Base-by-base conservation (phyloP, 2,113 vertebrate species). In the Panthera leo region DNA sequence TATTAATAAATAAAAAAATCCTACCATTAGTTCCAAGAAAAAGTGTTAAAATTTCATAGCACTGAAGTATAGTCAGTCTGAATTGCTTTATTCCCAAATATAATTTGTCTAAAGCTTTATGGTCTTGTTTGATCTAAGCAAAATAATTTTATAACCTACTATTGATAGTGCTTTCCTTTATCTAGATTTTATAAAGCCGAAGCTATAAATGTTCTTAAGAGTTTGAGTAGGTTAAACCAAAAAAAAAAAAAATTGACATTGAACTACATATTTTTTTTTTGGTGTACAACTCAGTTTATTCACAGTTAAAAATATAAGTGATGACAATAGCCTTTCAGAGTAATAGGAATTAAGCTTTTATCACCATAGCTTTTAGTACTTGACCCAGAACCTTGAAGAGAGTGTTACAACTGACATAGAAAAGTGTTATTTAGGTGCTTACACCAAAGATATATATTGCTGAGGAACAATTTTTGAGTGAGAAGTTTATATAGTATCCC, bases 381-480 rank as follows among this genome's bases (percentile, higher is more conserved):
- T 94, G 71, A 91, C 93, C 55, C 42, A 85, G 45, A 93, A 80
- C 36, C 42, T 76, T 76, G 25, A 86, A 83, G 65, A 89, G 53
- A 96, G 36, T 7, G n/a, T 96, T 93, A 83, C 25, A 91, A 12
- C 36, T 91, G 39, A 85, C 29, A 84, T 36, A 92, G 75, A 48
- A 55, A 82, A 91, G n/a, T 82, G 7, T 55, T 76, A 78, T 71
- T 91, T 82, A 71, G 90, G 65, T 91, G 48, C 36, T 96, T 73
- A 13, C 4, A 51, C 21, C 39, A 68, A 96, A 95, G 27, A 91
- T 76, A 63, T 34, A 73, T 73, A 84, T 85, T 36, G 51, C 61
- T 90, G 34, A 85, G 48, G 45, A 97, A 96, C 53, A 73, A 61
- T 78, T 96, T 97, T 91, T 89, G 93, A 96, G 61, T 75, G 76